Evolutionary conservation across 2,113 vertebrate genomes (phyloP).

Genomic region (Choloepus hoffmanni): DNA sequence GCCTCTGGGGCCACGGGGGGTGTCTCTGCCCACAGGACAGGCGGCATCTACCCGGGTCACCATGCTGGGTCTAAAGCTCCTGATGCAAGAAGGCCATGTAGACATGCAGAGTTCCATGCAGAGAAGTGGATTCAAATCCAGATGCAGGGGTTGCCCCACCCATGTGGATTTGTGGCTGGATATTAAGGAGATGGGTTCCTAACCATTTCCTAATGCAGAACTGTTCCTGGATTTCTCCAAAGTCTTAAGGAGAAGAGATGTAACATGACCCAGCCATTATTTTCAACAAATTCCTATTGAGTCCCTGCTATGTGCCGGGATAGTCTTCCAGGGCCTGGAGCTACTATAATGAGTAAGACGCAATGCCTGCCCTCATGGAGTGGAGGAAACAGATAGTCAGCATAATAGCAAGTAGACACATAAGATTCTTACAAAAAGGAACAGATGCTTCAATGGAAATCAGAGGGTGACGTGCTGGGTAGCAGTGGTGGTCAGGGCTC

Average conservation of each 20-base stretch:
- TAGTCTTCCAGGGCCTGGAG: background rate
- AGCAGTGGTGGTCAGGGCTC: background rate
- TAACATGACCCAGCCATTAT: background rate
- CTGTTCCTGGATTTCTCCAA: background rate
- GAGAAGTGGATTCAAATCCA: too few species aligned
- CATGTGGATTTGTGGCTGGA: background rate
- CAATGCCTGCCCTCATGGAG: rapidly evolving
- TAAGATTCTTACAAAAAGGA: background rate
- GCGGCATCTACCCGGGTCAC: background rate
- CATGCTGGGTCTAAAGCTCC: rapidly evolving
- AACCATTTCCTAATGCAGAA: background rate
- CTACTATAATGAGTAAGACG: background rate
- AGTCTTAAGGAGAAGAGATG: background rate
- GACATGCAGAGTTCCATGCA: background rate
- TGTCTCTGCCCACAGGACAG: background rate
- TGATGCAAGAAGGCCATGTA: rapidly evolving
- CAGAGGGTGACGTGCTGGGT: background rate
- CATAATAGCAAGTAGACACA: rapidly evolving
- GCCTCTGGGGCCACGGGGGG: rapidly evolving
- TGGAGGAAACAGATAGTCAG: background rate
- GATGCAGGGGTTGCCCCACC: background rate
- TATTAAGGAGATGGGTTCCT: background rate
- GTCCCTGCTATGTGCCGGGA: background rate
- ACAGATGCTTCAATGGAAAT: background rate
- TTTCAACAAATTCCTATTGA: background rate